phyloP scores from a whole-genome alignment of 2,113 vertebrate genomes.

The Hyla sarda region DNA sequence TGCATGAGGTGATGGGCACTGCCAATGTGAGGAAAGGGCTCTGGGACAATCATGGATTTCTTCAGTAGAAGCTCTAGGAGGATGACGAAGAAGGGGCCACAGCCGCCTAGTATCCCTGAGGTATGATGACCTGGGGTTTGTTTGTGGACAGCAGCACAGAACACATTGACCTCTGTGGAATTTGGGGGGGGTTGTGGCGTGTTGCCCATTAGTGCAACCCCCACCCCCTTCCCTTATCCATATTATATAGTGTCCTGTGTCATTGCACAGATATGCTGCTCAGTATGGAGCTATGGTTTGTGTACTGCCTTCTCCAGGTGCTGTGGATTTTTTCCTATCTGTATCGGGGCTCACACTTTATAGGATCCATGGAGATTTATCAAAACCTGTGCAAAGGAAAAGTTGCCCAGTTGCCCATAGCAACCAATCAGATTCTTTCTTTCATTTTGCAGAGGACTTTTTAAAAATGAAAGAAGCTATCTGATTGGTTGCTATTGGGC shows the following conservation, averaged over 20 bases:
- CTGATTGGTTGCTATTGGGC: too few species aligned
- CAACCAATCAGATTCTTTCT: too few species aligned
- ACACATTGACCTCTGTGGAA: neutral
- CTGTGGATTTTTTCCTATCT: neutral
- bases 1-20: neutral
- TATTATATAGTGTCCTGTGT: neutral
- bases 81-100: neutral
- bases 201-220: neutral
- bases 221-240: neutral
- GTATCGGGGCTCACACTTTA: neutral
- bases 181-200: too few species aligned
- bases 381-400: too few species aligned
- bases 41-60: slow-evolving; percentile 32
- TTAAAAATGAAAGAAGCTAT: too few species aligned
- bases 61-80: neutral
- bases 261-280: neutral
- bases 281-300: neutral
- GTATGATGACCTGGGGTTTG: neutral
- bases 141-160: neutral
- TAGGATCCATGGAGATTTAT: too few species aligned
- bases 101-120: neutral
- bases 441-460: too few species aligned
- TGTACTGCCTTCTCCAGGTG: neutral
- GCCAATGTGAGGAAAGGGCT: neutral
- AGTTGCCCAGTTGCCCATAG: too few species aligned